Evolutionary conservation across 2,113 vertebrate genomes (phyloP), one percentile per base, ranked within the genome.

Genomic region (Eublepharis macularius): DNA sequence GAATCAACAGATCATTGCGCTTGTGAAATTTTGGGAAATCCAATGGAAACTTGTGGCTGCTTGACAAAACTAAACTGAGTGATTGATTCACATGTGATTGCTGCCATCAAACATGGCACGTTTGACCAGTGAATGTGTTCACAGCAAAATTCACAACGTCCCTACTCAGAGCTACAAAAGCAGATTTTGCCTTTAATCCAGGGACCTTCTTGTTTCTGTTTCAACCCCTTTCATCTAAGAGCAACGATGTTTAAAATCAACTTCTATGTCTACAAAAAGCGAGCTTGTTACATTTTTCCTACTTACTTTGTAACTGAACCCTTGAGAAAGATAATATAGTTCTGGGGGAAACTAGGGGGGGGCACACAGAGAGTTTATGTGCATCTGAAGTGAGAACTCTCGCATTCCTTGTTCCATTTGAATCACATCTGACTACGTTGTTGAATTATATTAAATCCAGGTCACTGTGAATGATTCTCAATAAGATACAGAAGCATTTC

Each of bases 251-350:
- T 88, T 80, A 51, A 9, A 51, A 87, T 1, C 80, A 90, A 76
- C 2, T 49, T 2, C 2, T 66, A 82, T 66, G 1, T 41, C 4
- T 68, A 57, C 21, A 57, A n/a, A 90, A 78, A 47, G 9, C 10
- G 66, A 80, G 0, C 66, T 69, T 78, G 1, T 7, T 86, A 0
- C 16, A 76, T 85, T 32, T 81, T 17, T 76, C 32, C 7, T 84
- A 34, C 2, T 81, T 43, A 60, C 9, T 87, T 83, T 79, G 51
- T 86, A 82, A 86, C 7, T 73, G n/a, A 90, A 78, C 39, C 17
- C 85, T 57, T 0, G 68, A n/a, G 13, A 90, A 14, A 73, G 29
- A 29, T 80, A 78, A 70, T 6, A 84, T 24, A 13, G 1, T 51
- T 68, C 57, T 76, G 80, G 43, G 65, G 0, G 2, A 3, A 1